Conservation (phyloP, 2,888 invertebrate genomes). For the Brassicogethes aeneus region DNA sequence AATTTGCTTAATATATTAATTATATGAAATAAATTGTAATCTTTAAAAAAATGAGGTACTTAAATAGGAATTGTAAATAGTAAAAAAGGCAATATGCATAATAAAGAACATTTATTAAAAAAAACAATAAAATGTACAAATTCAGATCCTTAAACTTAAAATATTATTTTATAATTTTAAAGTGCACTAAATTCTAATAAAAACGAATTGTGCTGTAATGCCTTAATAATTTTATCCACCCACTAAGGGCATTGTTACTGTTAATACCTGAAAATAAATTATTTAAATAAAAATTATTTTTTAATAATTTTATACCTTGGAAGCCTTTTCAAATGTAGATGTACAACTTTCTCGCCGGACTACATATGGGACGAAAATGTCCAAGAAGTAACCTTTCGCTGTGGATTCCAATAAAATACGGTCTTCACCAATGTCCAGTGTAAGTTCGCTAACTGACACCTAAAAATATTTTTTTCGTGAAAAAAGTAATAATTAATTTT, state of each 20-base stretch:
- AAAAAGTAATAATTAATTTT: not conserved
- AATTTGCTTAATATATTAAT: too few species aligned
- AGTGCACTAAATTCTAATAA: too few species aligned
- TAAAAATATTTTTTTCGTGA: conserved; percentile 29
- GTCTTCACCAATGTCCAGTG: conserved; percentile 65
- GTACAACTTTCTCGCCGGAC: conserved; percentile 49
- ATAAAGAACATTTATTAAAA: too few species aligned
- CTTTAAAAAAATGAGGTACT: too few species aligned
- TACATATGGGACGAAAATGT: conserved; percentile 59
- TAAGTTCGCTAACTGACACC: conserved; percentile 53
- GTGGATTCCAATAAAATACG: conserved; percentile 59
- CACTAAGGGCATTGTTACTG: conserved; percentile 35
- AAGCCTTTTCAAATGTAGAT: conserved; percentile 33
- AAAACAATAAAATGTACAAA: too few species aligned
- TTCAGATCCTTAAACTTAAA: too few species aligned
- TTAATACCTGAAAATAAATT: conserved; percentile 32
- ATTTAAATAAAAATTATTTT: conserved; percentile 13
- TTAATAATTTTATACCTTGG: not conserved
- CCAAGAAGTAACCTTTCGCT: conserved; percentile 51
- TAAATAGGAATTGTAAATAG: too few species aligned
- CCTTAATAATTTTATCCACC: too few species aligned
- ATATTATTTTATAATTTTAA: too few species aligned
- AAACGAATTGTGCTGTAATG: too few species aligned
- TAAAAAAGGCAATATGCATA: too few species aligned
- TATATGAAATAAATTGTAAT: too few species aligned